A percentile compares a stretch with the other conserved stretches of the same genome.
These are phyloP conservation scores for Ctenoplectra terminalis DNA, from an alignment of 1,140 invertebrate species.

Conservation along the genomic window DNA sequence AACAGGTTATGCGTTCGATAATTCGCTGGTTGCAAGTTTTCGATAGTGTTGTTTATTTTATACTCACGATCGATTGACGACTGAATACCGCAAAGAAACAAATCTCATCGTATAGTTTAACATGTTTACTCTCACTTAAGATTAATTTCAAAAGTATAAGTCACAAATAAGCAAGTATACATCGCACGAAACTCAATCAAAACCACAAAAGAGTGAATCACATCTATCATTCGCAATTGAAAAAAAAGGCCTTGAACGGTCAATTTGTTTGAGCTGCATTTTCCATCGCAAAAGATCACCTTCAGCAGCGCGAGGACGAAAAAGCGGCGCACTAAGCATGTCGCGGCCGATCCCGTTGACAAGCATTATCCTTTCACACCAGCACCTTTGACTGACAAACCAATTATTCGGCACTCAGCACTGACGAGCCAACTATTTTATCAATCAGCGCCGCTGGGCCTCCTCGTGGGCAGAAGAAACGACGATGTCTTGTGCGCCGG, in stretches of 20 bases:
- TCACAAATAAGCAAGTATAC: too few species aligned
- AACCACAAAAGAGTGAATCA: neutral
- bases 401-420: constrained; percentile 59
- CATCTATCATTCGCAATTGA: neutral
- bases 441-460: constrained; percentile 54
- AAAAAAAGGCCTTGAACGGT: neutral
- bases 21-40: too few species aligned
- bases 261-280: too few species aligned
- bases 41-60: too few species aligned
- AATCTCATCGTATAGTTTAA: too few species aligned
- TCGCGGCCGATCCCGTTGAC: constrained; percentile 25
- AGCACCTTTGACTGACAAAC: constrained; percentile 58
- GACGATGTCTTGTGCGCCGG: constrained; percentile 30
- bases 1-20: too few species aligned
- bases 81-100: too few species aligned
- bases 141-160: too few species aligned
- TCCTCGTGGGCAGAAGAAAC: constrained; percentile 53
- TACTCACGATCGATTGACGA: too few species aligned
- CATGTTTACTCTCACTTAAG: too few species aligned
- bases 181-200: neutral
- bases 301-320: neutral
- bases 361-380: constrained; percentile 56
- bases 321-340: constrained; percentile 3
- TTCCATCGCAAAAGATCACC: neutral
- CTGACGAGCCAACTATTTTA: constrained; percentile 55